Base-by-base conservation (phyloP, 2,797 vertebrate genomes). In the Echiichthys vipera region DNA sequence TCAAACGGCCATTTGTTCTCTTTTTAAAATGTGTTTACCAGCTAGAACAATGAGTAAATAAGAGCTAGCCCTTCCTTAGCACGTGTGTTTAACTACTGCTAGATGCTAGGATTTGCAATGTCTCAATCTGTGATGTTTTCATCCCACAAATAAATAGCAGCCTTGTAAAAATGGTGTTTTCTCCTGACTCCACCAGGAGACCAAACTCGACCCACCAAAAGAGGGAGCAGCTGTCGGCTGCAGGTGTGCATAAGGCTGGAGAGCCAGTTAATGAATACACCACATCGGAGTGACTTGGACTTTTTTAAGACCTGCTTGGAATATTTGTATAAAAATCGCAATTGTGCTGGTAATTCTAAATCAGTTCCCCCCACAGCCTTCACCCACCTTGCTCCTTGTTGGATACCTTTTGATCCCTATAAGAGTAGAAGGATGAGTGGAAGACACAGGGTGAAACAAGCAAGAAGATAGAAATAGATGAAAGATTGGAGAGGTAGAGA, bases 121-220 rank as follows among this genome's bases (percentile, higher is more conserved):
- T 86, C 76, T 80, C 83, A 86, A 88, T 85, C 89, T 90, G 81
- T 85, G 70, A 89, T 77, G 83, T 87, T 93, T 90, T 88, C 81
- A 86, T 85, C 85, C 72, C 59, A 49, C 57, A 84, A 89, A 87
- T 90, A 89, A 89, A 90, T 74, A 83, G 67, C 83, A 85, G 77
- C 68, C 87, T 84, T 87, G 81, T 87, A 86, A 84, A 90, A 90
- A 84, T 70, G 54, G 43, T 80, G 71, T 78, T 80, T 79, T 77
- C 78, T 84, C 65, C 59, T 43, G 43, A 80, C 58, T 79, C 71
- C 70, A 78, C 72, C 87, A 85, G 86, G 78, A 90, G 85, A 80
- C 74, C 2, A 14, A 61, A 68, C 86, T 80, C 78, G 75, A 72
- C 63, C 58, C 76, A 74, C 73, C 68, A 73, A 90, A 84, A 88